Base-by-base conservation (phyloP, 2,113 vertebrate genomes). In the Seriola aureovittata region DNA sequence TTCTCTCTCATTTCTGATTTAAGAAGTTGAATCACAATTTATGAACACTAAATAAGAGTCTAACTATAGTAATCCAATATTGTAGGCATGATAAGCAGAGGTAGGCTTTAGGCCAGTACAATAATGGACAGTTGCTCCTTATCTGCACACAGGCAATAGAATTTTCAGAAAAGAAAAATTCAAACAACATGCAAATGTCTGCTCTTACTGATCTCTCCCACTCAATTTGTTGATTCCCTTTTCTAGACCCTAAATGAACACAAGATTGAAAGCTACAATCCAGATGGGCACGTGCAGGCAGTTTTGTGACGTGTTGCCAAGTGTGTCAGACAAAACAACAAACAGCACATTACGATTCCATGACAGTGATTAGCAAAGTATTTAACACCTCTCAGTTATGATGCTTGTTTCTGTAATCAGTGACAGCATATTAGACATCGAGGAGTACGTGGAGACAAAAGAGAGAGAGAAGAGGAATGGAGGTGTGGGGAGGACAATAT, bases 251-350 rank as follows among this genome's bases (percentile, higher is more conserved):
- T 67, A 42, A 81, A 84, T 57, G 66, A 66, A 60, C 16, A 66
- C 59, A 16, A 54, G 17, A 58, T 6, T 59, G 62, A 78, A 81
- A 68, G 69, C 76, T 55, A 19, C 38, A 68, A 71, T 83, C 54
- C 85, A 89, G 86, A 93, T 85, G 78, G 84, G 81, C 80, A 82
- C 75, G 78, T n/a, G 68, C 71, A 81, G 71, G 69, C 82, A 82
- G 85, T 73, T 66, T 80, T 78, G 78, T 80, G 78, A 89, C 65
- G 13, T 59, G 80, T 80, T 89, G 84, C 85, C 87, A 93, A 93
- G 71, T 91, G 88, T 91, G 86, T 88, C 86, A 88, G 44, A 85
- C 68, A 90, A 77, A 79, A 69, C 89, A 81, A 83, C 89, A 89
- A 91, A 89, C 79, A 65, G 55, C 81, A 84, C 73, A 78, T 78